Evolutionary conservation across 1,140 invertebrate species (phyloP).

Genomic region (Temnothorax nylanderi): DNA sequence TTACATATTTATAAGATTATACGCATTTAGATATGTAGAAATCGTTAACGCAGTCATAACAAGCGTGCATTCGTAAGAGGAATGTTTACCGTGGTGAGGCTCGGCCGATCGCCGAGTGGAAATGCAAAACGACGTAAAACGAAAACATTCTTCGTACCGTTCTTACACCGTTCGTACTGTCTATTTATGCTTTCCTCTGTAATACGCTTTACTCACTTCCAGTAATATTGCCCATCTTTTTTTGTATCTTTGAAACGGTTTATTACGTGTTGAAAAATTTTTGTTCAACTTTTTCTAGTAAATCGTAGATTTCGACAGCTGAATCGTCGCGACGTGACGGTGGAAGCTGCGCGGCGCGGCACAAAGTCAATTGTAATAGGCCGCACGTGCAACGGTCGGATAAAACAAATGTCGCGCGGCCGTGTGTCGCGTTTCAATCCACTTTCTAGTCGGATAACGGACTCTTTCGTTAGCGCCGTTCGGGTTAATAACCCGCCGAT

Average conservation of each 20-base stretch:
- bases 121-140: slow-evolving; percentile 27
- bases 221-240: not conserved
- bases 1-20: slow-evolving; percentile 54
- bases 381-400: slow-evolving; percentile 32
- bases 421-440: slow-evolving; percentile 57
- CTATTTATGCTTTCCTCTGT: slow-evolving; percentile 11
- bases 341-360: slow-evolving; percentile 23
- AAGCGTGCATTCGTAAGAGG: slow-evolving; percentile 15
- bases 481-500: slow-evolving; percentile 49
- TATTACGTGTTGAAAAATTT: not conserved
- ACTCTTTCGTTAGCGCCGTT: slow-evolving; percentile 9
- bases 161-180: not conserved
- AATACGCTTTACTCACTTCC: not conserved
- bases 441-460: slow-evolving; percentile 45
- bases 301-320: slow-evolving; percentile 22
- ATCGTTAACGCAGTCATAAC: slow-evolving; percentile 35
- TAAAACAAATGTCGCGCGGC: slow-evolving; percentile 59
- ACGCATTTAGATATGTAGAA: slow-evolving; percentile 12
- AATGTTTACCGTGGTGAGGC: slow-evolving; percentile 22
- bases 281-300: not conserved
- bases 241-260: not conserved
- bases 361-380: slow-evolving; percentile 56
- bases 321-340: slow-evolving; percentile 6
- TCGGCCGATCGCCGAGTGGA: not conserved
- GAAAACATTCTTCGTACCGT: not conserved